Evolutionary conservation across 2,113 vertebrate species (phyloP), one percentile per base, ranked within the genome.

Genomic region (Tachycineta bicolor): DNA sequence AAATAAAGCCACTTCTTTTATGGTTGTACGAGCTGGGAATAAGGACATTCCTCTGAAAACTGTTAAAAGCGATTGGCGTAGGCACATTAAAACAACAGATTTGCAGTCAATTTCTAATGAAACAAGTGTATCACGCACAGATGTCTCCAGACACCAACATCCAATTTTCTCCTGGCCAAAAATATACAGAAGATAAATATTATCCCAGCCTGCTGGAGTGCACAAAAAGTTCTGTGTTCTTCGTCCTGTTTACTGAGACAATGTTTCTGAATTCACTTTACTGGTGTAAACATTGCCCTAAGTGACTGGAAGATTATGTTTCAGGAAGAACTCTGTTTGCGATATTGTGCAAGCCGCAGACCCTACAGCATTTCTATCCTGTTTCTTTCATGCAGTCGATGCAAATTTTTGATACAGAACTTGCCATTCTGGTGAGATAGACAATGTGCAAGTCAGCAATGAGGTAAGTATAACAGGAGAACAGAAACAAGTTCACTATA

Each of bases 141-240:
- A 94, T 97, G 96, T 94, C 86, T 75, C 25, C 52, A 81, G 60
- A 83, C 80, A 93, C 76, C 73, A 89, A 68, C 68, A 89, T 94
- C 64, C 89, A 94, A 49, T 95, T 93, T 93, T 92, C 52, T 87
- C 68, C 86, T 91, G 60, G 89, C 93, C 83, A 84, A 83, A 93
- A 95, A 77, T 67, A 93, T 56, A 94, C 86, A 81, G 86, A 94
- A 89, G 89, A 95, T 96, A 95, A 96, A 90, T 92, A 92, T 87
- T 93, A 75, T 84, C 79, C 73, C 44, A 1, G 56, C 76, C 56
- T 75, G 68, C 12, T 94, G 93, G 95, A 92, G 76, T 3, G 47
- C 93, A 95, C 89, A 89, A 29, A 24, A 89, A 93, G 95, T 90
- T 92, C 94, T 90, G 80, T 73, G 85, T 83, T 83, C 50, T 88